Evolutionary conservation across 2,888 invertebrate species (phyloP).

Genomic region (Poecilobothrus nobilitatus): DNA sequence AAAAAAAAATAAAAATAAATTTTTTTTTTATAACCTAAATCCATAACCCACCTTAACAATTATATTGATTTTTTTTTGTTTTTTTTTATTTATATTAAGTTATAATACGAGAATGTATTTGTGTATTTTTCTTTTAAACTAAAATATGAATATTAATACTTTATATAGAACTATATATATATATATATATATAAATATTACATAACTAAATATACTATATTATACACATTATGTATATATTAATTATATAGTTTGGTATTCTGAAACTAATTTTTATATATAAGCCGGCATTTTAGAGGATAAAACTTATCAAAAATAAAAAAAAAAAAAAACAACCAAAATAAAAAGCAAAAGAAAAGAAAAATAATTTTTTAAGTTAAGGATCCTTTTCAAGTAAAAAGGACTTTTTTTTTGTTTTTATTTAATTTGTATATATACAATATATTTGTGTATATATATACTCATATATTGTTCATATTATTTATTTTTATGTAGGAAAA

Average conservation of each 20-base stretch:
- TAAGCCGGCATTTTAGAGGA: not conserved
- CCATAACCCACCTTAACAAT: conserved; percentile 3
- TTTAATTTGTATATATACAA: not conserved
- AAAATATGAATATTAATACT: too few relatives aligned
- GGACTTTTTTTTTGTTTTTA: not conserved
- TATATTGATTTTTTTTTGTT: not conserved
- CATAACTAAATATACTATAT: too few relatives aligned
- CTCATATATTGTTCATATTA: too few relatives aligned
- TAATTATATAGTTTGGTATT: too few relatives aligned
- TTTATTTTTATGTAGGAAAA: too few relatives aligned
- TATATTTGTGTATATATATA: too few relatives aligned
- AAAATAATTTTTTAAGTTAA: not conserved
- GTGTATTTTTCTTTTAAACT: too few relatives aligned
- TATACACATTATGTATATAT: too few relatives aligned
- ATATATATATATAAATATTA: too few relatives aligned
- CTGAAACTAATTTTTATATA: too few relatives aligned
- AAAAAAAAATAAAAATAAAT: not conserved
- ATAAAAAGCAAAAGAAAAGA: not conserved
- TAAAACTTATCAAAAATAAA: not conserved
- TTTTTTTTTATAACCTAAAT: not conserved
- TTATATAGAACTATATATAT: too few relatives aligned
- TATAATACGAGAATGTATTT: too few relatives aligned
- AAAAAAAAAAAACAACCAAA: not conserved
- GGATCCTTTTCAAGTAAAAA: not conserved
- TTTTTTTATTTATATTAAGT: not conserved